These are phyloP conservation scores for Aix galericulata DNA, from an alignment of 2,113 vertebrate genomes.

Conservation along the genomic window DNA sequence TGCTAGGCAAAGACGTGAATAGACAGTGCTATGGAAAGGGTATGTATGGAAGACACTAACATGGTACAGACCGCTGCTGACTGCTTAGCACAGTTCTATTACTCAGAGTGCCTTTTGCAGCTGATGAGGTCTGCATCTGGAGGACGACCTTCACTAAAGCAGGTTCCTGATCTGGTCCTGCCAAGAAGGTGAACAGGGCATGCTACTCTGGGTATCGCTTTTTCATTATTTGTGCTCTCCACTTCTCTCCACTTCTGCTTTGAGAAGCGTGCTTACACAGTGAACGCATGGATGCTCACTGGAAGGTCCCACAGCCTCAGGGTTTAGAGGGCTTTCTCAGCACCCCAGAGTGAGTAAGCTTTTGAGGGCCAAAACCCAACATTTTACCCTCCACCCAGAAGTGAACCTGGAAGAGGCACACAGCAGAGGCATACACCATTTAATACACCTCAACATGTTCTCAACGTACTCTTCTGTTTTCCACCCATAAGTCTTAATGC, in stretches of 20 bases:
- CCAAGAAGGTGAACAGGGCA: not conserved
- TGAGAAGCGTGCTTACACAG: not conserved
- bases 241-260: not conserved
- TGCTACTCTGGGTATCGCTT: not conserved
- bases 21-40: not conserved
- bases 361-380: not conserved
- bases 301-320: rapidly evolving
- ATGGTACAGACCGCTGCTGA: not conserved
- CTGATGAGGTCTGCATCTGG: not conserved
- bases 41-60: not conserved
- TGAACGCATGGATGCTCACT: rapidly evolving
- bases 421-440: not conserved
- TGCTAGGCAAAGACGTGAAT: not conserved
- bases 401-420: not conserved
- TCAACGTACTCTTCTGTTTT: not conserved
- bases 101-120: not conserved
- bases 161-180: not conserved
- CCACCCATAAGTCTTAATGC: not conserved
- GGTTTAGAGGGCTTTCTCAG: not conserved
- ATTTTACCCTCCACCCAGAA: not conserved
- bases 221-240: not conserved
- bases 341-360: not conserved
- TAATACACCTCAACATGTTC: not conserved
- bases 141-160: not conserved
- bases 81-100: too few relatives aligned